Base-by-base conservation (phyloP, 2,797 vertebrate species). In the Halcyon chelicuti region DNA sequence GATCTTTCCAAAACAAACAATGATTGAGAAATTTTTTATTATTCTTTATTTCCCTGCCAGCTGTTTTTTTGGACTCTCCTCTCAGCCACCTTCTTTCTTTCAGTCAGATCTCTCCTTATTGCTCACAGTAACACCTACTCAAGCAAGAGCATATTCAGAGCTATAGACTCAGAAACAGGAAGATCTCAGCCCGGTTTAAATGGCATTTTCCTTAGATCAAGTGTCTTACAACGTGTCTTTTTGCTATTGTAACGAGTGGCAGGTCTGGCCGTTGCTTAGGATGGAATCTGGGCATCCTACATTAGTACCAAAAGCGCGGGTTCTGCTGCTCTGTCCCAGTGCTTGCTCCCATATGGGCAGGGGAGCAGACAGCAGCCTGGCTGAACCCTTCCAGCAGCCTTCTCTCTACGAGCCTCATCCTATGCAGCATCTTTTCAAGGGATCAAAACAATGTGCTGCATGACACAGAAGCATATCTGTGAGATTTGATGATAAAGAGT, bases 1-100 rank as follows among this genome's bases (percentile, higher is more conserved):
- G 96, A 97, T 97, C 95, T 97, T 97, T 96, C 96, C 94, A 98
- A 98, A 98, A 97, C 88, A 98, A 98, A 98, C 92, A 98, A 95
- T 86, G 89, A 88, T 96, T 93, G 91, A 96, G 88, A 95, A 94
- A 63, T 83, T 90, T 97, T 94, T 93, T 92, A 92, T 96, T 97
- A 96, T 95, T 97, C 95, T 97, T 98, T 95, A 97, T 96, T 97
- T 97, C 92, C 80, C 88, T 97, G 91, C 95, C 97, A 97, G 97
- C 90, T 97, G 96, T 86, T 97, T 96, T 91, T 91, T 82, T 78
- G 74, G 74, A 87, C 79, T 94, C 77, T 80, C 70, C 84, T 89
- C 81, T 67, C 91, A 95, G 80, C 58, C 94, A 97, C 95, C 94
- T 97, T 96, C 95, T 93, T 95, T 92, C 93, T 97, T 97, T 97